phyloP scores from a whole-genome alignment of 2,797 vertebrate species.

The Rhinogobio ventralis region DNA sequence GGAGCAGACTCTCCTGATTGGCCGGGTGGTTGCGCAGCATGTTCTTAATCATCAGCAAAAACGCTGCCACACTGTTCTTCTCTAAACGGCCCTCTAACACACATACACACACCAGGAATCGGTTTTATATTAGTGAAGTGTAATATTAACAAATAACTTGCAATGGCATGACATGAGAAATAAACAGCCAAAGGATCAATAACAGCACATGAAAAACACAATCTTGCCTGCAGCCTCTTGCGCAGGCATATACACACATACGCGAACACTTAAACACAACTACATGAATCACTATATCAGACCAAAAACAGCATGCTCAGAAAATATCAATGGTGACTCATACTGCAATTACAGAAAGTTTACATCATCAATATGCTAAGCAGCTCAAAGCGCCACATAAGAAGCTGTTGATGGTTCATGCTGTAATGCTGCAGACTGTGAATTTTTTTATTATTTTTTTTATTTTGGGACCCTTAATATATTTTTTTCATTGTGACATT shows the following conservation, averaged over 20 bases:
- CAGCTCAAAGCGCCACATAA: background rate
- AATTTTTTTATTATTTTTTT: too few species aligned
- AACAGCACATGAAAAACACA: background rate
- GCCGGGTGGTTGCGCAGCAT: constrained; percentile 85
- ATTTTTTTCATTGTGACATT: too few species aligned
- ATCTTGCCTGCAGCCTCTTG: background rate
- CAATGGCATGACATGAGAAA: background rate
- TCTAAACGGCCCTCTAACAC: constrained; percentile 88
- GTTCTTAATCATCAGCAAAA: constrained; percentile 94
- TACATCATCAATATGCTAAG: background rate
- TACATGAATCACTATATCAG: constrained; percentile 3
- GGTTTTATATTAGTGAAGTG: background rate
- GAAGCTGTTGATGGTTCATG: background rate
- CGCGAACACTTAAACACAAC: background rate
- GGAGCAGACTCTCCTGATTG: constrained; percentile 95
- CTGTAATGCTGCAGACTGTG: background rate
- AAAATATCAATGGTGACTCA: constrained; percentile 42
- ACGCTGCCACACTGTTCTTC: constrained; percentile 90
- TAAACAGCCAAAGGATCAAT: background rate
- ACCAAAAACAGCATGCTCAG: background rate
- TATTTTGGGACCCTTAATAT: too few species aligned
- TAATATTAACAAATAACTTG: constrained; percentile 9
- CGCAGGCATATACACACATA: background rate
- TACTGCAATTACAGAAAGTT: constrained; percentile 21
- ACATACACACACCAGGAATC: constrained; percentile 39